Conservation (phyloP, 2,888 invertebrate species). For the Aspidapion aeneum region DNA sequence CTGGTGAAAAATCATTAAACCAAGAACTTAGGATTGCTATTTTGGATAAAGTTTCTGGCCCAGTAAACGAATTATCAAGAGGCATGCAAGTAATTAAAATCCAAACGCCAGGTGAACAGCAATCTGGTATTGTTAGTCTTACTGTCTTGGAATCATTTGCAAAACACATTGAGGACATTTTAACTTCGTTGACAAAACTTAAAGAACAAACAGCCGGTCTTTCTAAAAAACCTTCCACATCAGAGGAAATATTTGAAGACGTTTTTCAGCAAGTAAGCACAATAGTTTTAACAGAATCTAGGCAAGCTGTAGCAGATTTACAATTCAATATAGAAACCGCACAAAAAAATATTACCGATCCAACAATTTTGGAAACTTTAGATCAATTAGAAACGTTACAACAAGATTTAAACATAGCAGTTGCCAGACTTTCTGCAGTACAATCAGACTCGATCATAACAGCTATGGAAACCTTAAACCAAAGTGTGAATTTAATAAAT, state of each 20-base stretch:
- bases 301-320: constrained; percentile 42
- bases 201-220: constrained; percentile 27
- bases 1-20: constrained; percentile 39
- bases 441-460: constrained; percentile 43
- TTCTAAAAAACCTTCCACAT: constrained; percentile 20
- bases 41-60: constrained; percentile 60
- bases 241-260: constrained; percentile 42
- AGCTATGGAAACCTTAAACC: constrained; percentile 51
- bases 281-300: constrained; percentile 42
- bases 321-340: constrained; percentile 43
- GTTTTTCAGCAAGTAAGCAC: constrained; percentile 46
- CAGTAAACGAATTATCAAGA: constrained; percentile 59
- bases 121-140: constrained; percentile 32
- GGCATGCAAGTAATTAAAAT: constrained; percentile 53
- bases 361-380: constrained; percentile 40
- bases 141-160: constrained; percentile 40
- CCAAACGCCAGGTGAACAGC: constrained; percentile 32
- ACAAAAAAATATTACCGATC: constrained; percentile 37
- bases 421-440: constrained; percentile 35
- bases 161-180: constrained; percentile 39
- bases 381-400: constrained; percentile 43
- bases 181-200: constrained; percentile 39
- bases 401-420: constrained; percentile 40
- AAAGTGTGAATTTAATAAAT: constrained; percentile 50
- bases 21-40: constrained; percentile 53